These are phyloP conservation scores for Chrosomus eos DNA, from an alignment of 2,797 vertebrate genomes.

Conservation along the genomic window DNA sequence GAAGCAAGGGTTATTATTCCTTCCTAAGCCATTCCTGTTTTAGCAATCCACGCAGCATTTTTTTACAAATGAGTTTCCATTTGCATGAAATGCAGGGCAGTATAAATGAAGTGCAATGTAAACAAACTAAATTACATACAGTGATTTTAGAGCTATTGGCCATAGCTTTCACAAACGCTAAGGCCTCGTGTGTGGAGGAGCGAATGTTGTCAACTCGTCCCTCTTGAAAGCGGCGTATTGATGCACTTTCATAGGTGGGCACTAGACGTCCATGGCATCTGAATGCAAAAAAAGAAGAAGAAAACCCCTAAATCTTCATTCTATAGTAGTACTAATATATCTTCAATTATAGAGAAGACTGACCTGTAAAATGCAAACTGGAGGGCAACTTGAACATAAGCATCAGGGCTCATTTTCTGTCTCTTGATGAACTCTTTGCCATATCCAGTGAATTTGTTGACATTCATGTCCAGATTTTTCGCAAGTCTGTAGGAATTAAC, in stretches of 20 bases:
- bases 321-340: slow-evolving; percentile 3
- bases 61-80: not conserved
- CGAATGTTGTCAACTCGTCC: slow-evolving; percentile 97
- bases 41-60: not conserved
- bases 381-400: slow-evolving; percentile 92
- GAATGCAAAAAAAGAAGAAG: not conserved
- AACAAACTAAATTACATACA: slow-evolving; percentile 78
- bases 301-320: not conserved
- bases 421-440: slow-evolving; percentile 96
- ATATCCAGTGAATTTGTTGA: slow-evolving; percentile 85
- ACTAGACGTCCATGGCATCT: slow-evolving; percentile 86
- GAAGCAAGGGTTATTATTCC: not conserved
- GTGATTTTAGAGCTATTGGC: slow-evolving; percentile 72
- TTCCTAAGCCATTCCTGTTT: not conserved
- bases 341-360: slow-evolving; percentile 32
- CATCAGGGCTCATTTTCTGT: slow-evolving; percentile 95
- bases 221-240: slow-evolving; percentile 89
- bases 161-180: slow-evolving; percentile 89
- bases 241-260: slow-evolving; percentile 94
- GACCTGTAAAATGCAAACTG: slow-evolving; percentile 95
- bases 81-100: not conserved
- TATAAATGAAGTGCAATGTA: slow-evolving; percentile 32
- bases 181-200: slow-evolving; percentile 87
- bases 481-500: slow-evolving; percentile 76
- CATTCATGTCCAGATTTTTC: slow-evolving; percentile 89